Evolutionary conservation across 2,888 invertebrate species (phyloP).

Genomic region (Apamea monoglypha): DNA sequence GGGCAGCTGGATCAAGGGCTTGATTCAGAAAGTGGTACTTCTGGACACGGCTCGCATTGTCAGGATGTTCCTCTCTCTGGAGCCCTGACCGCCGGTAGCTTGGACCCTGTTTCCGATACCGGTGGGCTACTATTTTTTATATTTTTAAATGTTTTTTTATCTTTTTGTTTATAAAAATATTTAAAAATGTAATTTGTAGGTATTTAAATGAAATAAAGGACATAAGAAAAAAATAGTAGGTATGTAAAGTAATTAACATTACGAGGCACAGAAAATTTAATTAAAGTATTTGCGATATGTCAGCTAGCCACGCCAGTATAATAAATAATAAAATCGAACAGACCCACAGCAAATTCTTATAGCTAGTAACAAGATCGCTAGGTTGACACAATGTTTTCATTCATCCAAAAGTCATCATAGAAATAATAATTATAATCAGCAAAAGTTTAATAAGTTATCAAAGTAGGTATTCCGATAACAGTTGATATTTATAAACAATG

Average conservation of each 20-base stretch:
- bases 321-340: neutral
- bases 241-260: neutral
- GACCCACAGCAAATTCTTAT: neutral
- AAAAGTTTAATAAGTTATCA: conserved; percentile 56
- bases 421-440: conserved; percentile 47
- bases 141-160: no score
- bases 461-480: conserved; percentile 34
- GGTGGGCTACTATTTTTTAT: no score
- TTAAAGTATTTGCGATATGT: neutral
- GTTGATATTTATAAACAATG: conserved; percentile 47
- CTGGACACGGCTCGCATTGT: no score
- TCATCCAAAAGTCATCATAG: conserved; percentile 35
- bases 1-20: no score
- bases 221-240: no score
- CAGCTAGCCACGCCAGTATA: neutral
- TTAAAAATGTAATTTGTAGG: no score
- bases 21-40: no score
- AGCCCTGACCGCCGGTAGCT: no score
- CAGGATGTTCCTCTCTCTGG: no score
- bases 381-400: conserved; percentile 19
- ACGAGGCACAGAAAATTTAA: neutral
- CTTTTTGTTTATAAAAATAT: no score
- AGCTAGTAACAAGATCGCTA: conserved; percentile 9
- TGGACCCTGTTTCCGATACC: no score
- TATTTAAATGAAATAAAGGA: no score